Base-by-base conservation (phyloP, 2,113 vertebrate species). In the Mirza zaza region DNA sequence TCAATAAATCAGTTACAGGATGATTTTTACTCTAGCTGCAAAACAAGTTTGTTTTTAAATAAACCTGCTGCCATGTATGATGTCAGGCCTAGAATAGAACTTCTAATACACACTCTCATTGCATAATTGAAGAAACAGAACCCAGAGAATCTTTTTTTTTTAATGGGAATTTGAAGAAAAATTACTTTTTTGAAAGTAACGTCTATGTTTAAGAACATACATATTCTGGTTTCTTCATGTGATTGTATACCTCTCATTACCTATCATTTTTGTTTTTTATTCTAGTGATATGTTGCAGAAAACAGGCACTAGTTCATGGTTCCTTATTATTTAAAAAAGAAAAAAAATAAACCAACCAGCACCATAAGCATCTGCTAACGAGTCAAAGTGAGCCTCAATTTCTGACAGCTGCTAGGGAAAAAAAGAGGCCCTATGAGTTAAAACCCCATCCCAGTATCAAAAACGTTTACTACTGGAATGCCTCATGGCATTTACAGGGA, bases 351-450 rank as follows among this genome's bases (percentile, higher is more conserved):
- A 20, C 6, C 45, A 36, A 8, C 42, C 10, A 2, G 13, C 4
- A 55, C 34, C 9, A 0, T 71, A 5, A 17, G 10, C 2, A 8
- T 32, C 70, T 65, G 13, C 34, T 12, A 34, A 32, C 6, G 5
- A 17, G 2, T 21, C 50, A 39, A 65, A 57, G 20, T 11, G 5
- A 34, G 7, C 29, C 39, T 48, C 0, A 0, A 2, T 14, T 76
- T 34, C 52, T 3, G 8, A 17, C 27, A 52, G 52, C 14, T 12
- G 45, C 5, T 59, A 36, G 50, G 32, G n/a, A n/a, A 17, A 12
- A 12, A 45, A 55, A 85, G 71, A 67, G 21, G 13, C 63, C 12
- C 61, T 10, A 0, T 6, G 27, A 36, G 45, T 25, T 63, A 23
- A 3, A 36, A 14, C 52, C 52, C 5, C 17, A 55, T 55, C 45